Evolutionary conservation across 2,797 vertebrate species (phyloP), one percentile per base, ranked within the genome.

Genomic region (Tokudaia muenninki): DNA sequence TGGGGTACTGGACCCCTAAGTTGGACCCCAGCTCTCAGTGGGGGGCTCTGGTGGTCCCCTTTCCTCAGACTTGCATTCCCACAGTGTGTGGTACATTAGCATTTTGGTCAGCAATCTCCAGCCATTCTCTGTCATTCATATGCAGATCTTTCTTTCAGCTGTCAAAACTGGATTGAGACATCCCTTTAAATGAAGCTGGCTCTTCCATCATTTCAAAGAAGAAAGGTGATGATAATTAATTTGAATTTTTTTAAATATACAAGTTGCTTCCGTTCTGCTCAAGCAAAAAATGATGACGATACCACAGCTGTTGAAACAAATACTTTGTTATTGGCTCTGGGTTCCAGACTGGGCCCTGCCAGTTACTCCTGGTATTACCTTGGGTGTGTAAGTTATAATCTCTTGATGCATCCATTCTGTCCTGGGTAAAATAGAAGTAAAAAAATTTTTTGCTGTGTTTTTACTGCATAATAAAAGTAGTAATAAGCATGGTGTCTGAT

Each of bases 161-260:
- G 63, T 89, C 88, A 89, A 57, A 87, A 13, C 80, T 50, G 65
- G 70, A 91, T 86, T 90, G 89, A 95, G 95, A 84, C 13, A 47
- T 88, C 44, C 55, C 79, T 5, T 91, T 50, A 34, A 93, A 79
- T 80, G 16, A 92, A 22, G 57, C 87, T n/a, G 79, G 37, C 57
- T 72, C 17, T 34, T 72, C 1, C 3, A 52, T 78, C 16, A 87
- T 78, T 91, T 92, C 93, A 47, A 63, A 34, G 80, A 93, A 44
- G 55, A 61, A 41, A 74, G 67, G 91, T 88, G 47, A 93, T 55
- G 87, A 26, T 90, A 78, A 88, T 89, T 96, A 83, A 94, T 75
- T 9, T 21, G 86, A 91, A 29, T 83, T 91, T 91, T 61, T 87
- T 90, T 89, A 10, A 81, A 86, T 44, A 1, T 77, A 55, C 29